phyloP scores from a whole-genome alignment of 2,888 invertebrate species.

The Tachina fera region DNA sequence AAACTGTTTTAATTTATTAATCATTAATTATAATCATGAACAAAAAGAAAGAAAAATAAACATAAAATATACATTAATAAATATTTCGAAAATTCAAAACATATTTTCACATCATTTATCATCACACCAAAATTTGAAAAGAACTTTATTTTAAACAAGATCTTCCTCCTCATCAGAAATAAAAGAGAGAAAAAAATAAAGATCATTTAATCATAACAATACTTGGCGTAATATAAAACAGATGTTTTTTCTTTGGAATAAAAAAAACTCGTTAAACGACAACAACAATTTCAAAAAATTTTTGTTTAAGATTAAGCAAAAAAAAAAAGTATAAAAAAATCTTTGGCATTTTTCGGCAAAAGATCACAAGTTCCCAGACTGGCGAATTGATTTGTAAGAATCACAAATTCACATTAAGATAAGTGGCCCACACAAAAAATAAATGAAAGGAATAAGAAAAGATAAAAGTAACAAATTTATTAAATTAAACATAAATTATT shows the following conservation, averaged over 20 bases:
- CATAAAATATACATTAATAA: slow-evolving; percentile 1
- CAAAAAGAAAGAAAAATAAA: not conserved
- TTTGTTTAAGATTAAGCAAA: not conserved
- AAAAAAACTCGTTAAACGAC: not conserved
- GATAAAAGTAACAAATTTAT: not conserved
- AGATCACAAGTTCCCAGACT: slow-evolving; percentile 53
- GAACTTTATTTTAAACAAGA: not conserved
- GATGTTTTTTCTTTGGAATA: slow-evolving; percentile 27
- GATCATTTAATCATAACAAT: slow-evolving; percentile 29
- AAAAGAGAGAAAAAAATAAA: slow-evolving; percentile 2
- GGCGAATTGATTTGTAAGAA: slow-evolving; percentile 57
- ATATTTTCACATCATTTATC: slow-evolving; percentile 57
- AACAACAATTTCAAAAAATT: slow-evolving; percentile 8
- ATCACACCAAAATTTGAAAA: slow-evolving; percentile 8
- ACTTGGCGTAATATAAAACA: slow-evolving; percentile 37
- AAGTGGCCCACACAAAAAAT: slow-evolving; percentile 52
- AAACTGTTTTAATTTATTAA: slow-evolving; percentile 13
- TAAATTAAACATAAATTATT: slow-evolving; percentile 1
- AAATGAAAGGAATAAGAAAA: not conserved
- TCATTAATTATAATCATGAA: slow-evolving; percentile 38
- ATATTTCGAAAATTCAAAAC: slow-evolving; percentile 35
- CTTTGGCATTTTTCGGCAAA: slow-evolving; percentile 37
- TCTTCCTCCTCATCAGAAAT: not conserved
- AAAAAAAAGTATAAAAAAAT: slow-evolving; percentile 7
- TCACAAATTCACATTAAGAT: slow-evolving; percentile 1